Evolutionary conservation across 2,113 vertebrate genomes (phyloP).

Genomic region (Vulpes vulpes): DNA sequence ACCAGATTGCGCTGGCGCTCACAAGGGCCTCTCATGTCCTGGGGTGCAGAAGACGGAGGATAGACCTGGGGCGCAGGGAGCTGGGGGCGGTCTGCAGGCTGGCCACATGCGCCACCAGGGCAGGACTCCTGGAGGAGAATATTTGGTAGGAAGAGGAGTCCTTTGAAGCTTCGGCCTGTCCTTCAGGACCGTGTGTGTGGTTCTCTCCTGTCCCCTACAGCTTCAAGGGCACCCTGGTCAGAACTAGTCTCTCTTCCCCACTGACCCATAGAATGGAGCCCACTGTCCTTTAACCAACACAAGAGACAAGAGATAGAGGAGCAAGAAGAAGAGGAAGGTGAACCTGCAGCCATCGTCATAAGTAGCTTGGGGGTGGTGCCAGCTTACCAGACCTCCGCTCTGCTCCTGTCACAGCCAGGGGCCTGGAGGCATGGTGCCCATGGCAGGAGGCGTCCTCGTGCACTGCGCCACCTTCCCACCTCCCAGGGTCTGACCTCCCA

Average conservation of each 20-base stretch:
- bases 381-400: neutral
- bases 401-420: neutral
- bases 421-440: neutral
- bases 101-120: fast-evolving
- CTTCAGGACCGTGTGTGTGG: fast-evolving
- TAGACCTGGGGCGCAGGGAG: neutral
- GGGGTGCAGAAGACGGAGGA: fast-evolving
- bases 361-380: fast-evolving
- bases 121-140: too few species aligned
- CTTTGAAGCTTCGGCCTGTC: fast-evolving
- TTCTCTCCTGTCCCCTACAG: fast-evolving
- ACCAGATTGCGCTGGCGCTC: fast-evolving
- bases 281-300: fast-evolving
- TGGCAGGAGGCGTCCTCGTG: neutral
- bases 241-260: neutral
- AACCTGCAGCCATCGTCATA: fast-evolving
- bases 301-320: too few species aligned
- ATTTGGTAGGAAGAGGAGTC: too few species aligned
- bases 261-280: fast-evolving
- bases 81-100: neutral
- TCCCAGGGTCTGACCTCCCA: neutral
- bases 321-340: neutral
- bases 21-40: fast-evolving
- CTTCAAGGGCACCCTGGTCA: fast-evolving
- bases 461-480: neutral